These are phyloP conservation scores for Sebastes ruberrimus DNA, from an alignment of 2,797 vertebrate species.

Conservation along the genomic window DNA sequence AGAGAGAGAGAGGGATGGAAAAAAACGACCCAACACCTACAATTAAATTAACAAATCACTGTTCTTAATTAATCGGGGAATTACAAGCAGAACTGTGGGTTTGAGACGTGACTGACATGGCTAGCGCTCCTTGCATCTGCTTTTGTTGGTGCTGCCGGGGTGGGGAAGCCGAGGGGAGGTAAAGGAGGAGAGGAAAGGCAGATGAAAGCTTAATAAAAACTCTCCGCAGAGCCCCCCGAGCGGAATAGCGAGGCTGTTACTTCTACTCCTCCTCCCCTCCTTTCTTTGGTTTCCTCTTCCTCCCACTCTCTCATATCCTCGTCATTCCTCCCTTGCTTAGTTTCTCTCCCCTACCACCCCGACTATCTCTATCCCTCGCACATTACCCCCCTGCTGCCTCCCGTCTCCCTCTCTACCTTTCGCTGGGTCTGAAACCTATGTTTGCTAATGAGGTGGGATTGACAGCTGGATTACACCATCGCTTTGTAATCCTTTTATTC, in stretches of 20 bases:
- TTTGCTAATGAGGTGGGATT: conserved; percentile 80
- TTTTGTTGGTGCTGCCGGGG: conserved; percentile 51
- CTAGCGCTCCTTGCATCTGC: conserved; percentile 45
- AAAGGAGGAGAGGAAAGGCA: conserved; percentile 55
- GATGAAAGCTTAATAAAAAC: conserved; percentile 78
- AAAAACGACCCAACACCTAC: conserved; percentile 56
- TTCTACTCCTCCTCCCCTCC: conserved; percentile 23
- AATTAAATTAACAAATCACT: conserved; percentile 76
- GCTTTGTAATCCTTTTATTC: conserved; percentile 81
- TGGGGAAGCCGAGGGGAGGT: conserved; percentile 38
- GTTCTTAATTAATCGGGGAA: conserved; percentile 74
- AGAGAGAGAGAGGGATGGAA: neutral
- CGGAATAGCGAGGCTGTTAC: conserved; percentile 57
- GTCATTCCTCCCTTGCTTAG: conserved; percentile 27
- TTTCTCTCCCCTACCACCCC: conserved; percentile 19
- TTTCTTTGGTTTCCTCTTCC: conserved; percentile 53
- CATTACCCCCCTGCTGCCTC: neutral
- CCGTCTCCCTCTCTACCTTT: conserved; percentile 11
- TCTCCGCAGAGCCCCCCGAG: conserved; percentile 66
- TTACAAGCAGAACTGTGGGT: conserved; percentile 45
- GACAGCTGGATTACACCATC: conserved; percentile 73
- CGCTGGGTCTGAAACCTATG: conserved; percentile 25
- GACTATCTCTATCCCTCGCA: conserved; percentile 21
- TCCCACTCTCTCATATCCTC: conserved; percentile 42
- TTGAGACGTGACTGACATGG: conserved; percentile 66